Percentiles rank a stretch among this genome's conserved stretches.
phyloP scores from a whole-genome alignment of 2,888 invertebrate genomes.

The Drepanosiphum platanoidis region DNA sequence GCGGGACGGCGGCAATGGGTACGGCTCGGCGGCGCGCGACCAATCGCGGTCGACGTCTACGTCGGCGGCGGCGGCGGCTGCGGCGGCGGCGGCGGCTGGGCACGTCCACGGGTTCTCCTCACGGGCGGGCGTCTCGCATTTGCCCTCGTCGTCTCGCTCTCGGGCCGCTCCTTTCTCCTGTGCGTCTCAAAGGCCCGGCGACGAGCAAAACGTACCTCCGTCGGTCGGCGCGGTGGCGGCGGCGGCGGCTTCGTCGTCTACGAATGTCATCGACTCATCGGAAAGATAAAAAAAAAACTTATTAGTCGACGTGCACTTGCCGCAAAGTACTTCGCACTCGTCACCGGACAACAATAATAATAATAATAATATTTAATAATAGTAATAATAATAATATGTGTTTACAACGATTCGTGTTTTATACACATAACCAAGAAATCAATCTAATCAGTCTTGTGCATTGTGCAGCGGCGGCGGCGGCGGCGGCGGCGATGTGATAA shows the following conservation, averaged over 20 bases:
- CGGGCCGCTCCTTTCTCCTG: not conserved
- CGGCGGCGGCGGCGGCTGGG: too few relatives aligned
- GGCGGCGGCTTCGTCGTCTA: too few relatives aligned
- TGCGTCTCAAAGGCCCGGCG: not conserved
- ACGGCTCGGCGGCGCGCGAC: not conserved
- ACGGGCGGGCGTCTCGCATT: too few relatives aligned
- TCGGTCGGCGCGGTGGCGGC: too few relatives aligned
- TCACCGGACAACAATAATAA: not conserved
- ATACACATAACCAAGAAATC: constrained; percentile 14
- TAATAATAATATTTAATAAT: not conserved
- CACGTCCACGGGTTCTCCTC: too few relatives aligned
- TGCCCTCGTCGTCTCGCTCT: too few relatives aligned
- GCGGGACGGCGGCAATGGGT: not conserved
- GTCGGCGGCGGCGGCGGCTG: too few relatives aligned
- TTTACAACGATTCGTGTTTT: not conserved
- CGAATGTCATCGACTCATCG: too few relatives aligned
- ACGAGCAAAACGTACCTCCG: not conserved
- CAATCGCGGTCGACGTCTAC: not conserved
- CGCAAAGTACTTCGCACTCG: too few relatives aligned
- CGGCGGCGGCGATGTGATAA: not conserved
- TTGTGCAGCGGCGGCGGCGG: too few relatives aligned
- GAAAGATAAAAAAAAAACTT: too few relatives aligned
- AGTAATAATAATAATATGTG: not conserved
- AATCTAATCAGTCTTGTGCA: not conserved
- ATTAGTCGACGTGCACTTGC: not conserved